Percentiles rank a stretch among this genome's conserved stretches.
Conservation (phyloP, 2,113 vertebrate species). For the Eretmochelys imbricata region DNA sequence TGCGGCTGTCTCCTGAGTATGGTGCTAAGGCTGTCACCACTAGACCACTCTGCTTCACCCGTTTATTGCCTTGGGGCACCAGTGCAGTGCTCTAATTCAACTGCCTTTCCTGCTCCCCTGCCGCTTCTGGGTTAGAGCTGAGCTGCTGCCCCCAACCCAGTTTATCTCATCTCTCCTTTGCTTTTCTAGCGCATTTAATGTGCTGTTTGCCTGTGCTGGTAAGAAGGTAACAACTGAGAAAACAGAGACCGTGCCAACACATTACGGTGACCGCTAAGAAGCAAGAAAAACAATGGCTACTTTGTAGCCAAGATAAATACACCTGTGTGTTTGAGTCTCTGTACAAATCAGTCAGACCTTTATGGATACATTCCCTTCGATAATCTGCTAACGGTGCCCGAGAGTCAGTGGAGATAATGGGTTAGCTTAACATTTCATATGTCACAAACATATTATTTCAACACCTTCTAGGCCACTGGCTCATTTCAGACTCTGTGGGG, state of each 20-base stretch:
- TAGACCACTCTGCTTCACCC: neutral
- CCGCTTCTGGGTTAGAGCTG: neutral
- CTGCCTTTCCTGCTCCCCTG: no score
- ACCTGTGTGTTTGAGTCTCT: neutral
- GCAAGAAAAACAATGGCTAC: neutral
- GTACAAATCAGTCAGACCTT: neutral
- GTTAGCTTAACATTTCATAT: neutral
- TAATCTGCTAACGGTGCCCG: neutral
- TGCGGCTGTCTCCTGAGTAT: neutral
- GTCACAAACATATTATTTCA: neutral
- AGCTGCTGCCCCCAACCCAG: neutral
- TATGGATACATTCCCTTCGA: neutral
- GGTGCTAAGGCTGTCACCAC: neutral
- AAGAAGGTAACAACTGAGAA: neutral
- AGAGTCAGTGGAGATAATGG: accelerated
- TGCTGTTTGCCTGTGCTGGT: neutral
- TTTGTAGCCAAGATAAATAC: neutral
- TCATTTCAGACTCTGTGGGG: neutral
- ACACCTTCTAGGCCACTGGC: neutral
- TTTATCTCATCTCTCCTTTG: neutral
- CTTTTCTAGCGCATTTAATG: neutral
- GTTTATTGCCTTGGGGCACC: neutral
- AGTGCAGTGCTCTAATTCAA: neutral
- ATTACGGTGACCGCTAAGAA: neutral
- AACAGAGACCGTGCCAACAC: neutral